Base-by-base conservation (phyloP, 2,113 vertebrate species). In the Dryoscopus gambensis region DNA sequence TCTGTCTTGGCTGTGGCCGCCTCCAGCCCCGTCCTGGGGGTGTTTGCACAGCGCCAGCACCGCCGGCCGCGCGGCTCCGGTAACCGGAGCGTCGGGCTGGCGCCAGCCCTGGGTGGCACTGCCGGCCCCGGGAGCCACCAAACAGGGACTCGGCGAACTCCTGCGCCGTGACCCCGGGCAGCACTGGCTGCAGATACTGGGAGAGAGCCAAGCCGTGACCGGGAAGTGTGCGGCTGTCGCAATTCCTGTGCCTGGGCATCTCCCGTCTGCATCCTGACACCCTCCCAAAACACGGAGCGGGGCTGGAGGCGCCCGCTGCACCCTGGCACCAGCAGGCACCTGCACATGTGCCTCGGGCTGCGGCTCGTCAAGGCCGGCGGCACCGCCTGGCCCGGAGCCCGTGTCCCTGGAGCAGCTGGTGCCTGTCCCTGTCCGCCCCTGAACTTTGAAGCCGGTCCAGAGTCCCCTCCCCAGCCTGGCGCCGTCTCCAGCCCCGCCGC, bases 191-290 rank as follows among this genome's bases (percentile, higher is more conserved):
- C 59, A 69, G 50, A 35, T 31, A 3, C 56, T 2, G 2, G 10
- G 33, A 25, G 19, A 70, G 50, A 62, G 55, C 52, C 2, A 2
- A 80, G 74, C 40, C 18, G 7, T 15, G 84, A 10, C 22, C 11
- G 0, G 69, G 63, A 76, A 39, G 16, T 1, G 14, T 1, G 17
- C 0, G 6, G 53, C 39, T 25, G 1, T 28, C 4, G 1, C 37
- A 64, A 11, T 56, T 55, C 62, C 85, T 46, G 7, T 4, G 2
- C n/a, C 17, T 4, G 57, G 8, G 40, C 68, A 63, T 84, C 86
- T 63, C 68, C 67, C 7, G 1, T 7, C 74, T 24, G 42, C 27
- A 9, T 40, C 71, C 68, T 13, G 31, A 25, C 35, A 4, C 49
- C 30, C 6, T 76, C 63, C 62, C 74, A 2, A 37, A 67, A 4